Percentiles rank a stretch among this genome's conserved stretches.
Evolutionary conservation across 2,888 invertebrate genomes (phyloP).

Genomic region (Cataglyphis rosenhaueri): DNA sequence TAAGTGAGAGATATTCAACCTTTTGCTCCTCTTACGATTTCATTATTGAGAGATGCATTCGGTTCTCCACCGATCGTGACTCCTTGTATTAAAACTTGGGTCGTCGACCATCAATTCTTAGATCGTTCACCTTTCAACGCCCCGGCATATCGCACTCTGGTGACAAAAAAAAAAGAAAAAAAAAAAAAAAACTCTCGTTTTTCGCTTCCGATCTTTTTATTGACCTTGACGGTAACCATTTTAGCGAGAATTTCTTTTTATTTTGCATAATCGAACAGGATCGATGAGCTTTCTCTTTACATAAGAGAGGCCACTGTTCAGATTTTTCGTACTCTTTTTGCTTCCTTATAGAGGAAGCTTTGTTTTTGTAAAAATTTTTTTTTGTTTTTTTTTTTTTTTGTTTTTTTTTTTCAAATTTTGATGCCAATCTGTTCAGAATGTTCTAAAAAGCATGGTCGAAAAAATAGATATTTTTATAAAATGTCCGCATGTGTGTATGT

Average conservation of each 20-base stretch:
- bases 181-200: constrained; percentile 30
- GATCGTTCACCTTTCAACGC: constrained; percentile 47
- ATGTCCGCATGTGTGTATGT: too few relatives aligned
- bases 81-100: constrained; percentile 46
- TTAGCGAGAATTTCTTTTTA: background rate
- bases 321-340: constrained; percentile 1
- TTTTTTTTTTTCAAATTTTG: too few relatives aligned
- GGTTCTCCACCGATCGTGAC: constrained; percentile 34
- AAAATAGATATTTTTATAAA: too few relatives aligned
- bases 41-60: constrained; percentile 29
- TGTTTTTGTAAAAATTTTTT: too few relatives aligned
- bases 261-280: background rate
- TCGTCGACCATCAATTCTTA: constrained; percentile 52
- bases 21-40: constrained; percentile 24
- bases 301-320: background rate
- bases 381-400: too few relatives aligned
- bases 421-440: too few relatives aligned
- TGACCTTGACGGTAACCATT: constrained; percentile 18
- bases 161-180: constrained; percentile 25
- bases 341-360: too few relatives aligned
- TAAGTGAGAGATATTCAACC: constrained; percentile 11
- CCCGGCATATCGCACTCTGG: background rate
- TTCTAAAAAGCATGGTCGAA: too few relatives aligned
- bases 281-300: background rate
- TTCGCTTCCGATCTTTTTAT: constrained; percentile 21